Conservation (phyloP, 2,113 vertebrate species). For the Excalfactoria chinensis region DNA sequence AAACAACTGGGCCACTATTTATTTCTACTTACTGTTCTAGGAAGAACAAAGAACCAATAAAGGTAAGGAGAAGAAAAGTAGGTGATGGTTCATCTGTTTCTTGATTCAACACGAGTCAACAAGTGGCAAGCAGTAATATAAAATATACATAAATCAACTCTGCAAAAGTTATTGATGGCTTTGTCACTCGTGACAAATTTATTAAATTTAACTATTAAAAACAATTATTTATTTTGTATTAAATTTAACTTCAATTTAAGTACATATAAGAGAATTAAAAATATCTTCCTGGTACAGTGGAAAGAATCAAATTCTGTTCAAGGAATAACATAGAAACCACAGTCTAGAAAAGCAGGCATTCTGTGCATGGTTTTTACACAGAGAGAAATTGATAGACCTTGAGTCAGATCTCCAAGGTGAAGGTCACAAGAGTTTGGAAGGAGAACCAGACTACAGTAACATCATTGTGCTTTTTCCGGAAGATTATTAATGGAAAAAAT, state of each 20-base stretch:
- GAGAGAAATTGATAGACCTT: neutral
- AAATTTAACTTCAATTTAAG: constrained; percentile 3
- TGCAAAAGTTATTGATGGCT: neutral
- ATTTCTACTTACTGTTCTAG: constrained; percentile 3
- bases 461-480: neutral
- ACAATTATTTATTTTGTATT: neutral
- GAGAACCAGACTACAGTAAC: neutral
- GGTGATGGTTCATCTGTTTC: constrained; percentile 1
- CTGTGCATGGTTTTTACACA: fast-evolving
- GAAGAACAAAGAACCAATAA: no score
- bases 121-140: neutral
- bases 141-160: neutral
- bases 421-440: neutral
- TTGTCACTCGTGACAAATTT: neutral
- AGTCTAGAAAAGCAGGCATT: neutral
- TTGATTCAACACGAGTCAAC: neutral
- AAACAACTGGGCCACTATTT: neutral
- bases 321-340: neutral
- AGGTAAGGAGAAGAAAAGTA: neutral
- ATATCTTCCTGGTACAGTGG: neutral
- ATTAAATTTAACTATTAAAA: neutral
- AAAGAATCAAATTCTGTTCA: neutral
- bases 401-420: neutral
- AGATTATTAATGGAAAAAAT: neutral
- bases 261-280: neutral